These are phyloP conservation scores for Helleia helle DNA, from an alignment of 2,888 invertebrate species.

Conservation along the genomic window DNA sequence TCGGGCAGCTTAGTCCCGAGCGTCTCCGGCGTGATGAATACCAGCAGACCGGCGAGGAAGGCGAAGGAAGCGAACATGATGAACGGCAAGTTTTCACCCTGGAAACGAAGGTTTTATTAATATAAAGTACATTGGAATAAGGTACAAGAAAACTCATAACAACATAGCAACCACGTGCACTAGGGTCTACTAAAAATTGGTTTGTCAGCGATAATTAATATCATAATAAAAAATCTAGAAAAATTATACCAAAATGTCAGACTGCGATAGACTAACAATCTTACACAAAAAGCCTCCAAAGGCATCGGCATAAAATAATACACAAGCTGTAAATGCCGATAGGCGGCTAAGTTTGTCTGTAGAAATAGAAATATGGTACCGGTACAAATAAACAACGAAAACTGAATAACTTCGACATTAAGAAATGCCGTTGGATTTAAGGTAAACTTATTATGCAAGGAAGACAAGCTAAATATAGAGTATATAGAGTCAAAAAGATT, in stretches of 20 bases:
- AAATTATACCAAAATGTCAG: slow-evolving; percentile 76
- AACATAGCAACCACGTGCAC: no score
- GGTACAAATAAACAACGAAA: slow-evolving; percentile 99
- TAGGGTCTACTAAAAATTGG: neutral
- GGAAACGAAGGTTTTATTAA: no score
- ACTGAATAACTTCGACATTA: slow-evolving; percentile 98
- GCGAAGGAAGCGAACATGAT: slow-evolving; percentile 61
- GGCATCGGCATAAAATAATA: slow-evolving; percentile 90
- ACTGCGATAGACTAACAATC: slow-evolving; percentile 94
- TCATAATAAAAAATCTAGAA: neutral
- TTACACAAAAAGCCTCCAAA: slow-evolving; percentile 93
- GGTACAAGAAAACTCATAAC: no score
- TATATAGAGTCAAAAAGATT: no score
- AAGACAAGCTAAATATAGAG: no score
- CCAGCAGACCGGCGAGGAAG: slow-evolving; percentile 52
- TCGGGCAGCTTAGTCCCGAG: slow-evolving; percentile 61
- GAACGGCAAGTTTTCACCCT: slow-evolving; percentile 48
- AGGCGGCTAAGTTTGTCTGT: slow-evolving; percentile 94
- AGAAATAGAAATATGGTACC: no score
- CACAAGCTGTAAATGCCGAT: slow-evolving; percentile 94
- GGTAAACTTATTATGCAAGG: no score
- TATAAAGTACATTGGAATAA: no score
- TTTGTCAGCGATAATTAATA: neutral
- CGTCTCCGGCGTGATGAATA: slow-evolving; percentile 69
- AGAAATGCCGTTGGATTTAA: no score